Evolutionary conservation across 2,113 vertebrate species (phyloP).

Genomic region (Stomatorhinus ivindoensis): DNA sequence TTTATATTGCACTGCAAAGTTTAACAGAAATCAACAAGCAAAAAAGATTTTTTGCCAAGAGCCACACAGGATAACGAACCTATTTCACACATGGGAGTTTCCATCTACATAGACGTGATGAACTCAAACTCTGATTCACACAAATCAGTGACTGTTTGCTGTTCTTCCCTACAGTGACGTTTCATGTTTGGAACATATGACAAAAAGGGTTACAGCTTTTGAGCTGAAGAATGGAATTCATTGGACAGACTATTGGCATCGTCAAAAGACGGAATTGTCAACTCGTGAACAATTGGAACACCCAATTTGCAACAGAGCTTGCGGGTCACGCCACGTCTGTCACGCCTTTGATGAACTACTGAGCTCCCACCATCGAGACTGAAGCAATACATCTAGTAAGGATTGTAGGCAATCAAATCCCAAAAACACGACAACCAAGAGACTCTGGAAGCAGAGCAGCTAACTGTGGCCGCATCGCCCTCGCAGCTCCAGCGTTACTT

Average conservation of each 20-base stretch:
- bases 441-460: background rate
- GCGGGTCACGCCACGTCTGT: background rate
- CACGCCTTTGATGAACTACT: constrained; percentile 13
- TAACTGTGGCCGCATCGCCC: background rate
- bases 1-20: background rate
- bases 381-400: constrained; percentile 39
- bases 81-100: background rate
- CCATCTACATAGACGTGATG: background rate
- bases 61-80: background rate
- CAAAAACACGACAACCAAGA: background rate
- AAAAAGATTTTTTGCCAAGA: background rate
- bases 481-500: background rate
- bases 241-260: background rate
- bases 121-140: background rate
- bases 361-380: constrained; percentile 26
- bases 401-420: background rate
- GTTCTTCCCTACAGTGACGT: background rate
- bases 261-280: background rate
- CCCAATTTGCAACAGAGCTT: background rate
- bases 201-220: background rate
- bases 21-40: background rate
- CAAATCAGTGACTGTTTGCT: background rate
- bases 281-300: background rate
- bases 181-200: background rate
- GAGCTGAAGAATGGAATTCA: background rate